phyloP scores from a whole-genome alignment of 1,140 invertebrate genomes.

The Lycorma delicatula region DNA sequence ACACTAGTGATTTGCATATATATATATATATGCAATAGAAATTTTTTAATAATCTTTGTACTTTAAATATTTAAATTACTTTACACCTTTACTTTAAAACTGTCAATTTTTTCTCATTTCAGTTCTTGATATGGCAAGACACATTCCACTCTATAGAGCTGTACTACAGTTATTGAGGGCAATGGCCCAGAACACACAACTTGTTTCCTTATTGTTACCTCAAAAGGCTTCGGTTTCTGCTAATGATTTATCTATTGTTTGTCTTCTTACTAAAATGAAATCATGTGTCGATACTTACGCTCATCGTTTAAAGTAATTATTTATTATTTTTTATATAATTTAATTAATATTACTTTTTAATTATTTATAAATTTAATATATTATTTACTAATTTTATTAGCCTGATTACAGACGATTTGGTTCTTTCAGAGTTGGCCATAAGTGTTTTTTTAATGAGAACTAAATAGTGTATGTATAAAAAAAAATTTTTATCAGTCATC shows the following conservation, averaged over 20 bases:
- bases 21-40: not conserved
- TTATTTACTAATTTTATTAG: no score
- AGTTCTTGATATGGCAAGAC: slow-evolving; percentile 89
- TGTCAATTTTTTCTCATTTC: slow-evolving; percentile 22
- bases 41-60: no score
- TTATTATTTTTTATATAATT: not conserved
- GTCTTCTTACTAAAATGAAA: slow-evolving; percentile 76
- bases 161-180: slow-evolving; percentile 73
- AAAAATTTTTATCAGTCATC: no score
- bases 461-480: no score
- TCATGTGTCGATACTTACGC: slow-evolving; percentile 86
- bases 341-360: not conserved
- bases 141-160: slow-evolving; percentile 83
- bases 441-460: no score
- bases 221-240: slow-evolving; percentile 27
- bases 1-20: not conserved
- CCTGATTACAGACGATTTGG: no score
- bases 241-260: slow-evolving; percentile 44
- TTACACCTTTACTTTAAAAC: no score
- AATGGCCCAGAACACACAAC: slow-evolving; percentile 56
- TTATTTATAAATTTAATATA: no score
- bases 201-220: slow-evolving; percentile 59
- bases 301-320: slow-evolving; percentile 63
- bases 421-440: no score
- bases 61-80: no score